phyloP scores from a whole-genome alignment of 1,140 invertebrate species.

The Trichogramma pretiosum region DNA sequence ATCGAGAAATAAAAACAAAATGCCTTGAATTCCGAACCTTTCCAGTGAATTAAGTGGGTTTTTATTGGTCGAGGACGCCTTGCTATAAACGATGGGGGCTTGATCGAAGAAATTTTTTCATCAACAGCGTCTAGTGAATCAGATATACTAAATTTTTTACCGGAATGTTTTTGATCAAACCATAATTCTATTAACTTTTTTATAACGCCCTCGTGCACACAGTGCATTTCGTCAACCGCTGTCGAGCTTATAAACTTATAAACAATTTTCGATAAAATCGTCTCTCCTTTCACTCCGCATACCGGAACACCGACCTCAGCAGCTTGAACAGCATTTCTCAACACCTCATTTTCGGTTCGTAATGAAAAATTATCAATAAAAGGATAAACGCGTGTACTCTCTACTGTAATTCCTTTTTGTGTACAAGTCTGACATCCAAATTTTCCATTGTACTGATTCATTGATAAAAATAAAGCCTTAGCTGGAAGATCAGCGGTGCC shows the following conservation, averaged over 20 bases:
- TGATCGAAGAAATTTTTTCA: slow-evolving; percentile 3
- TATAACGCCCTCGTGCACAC: not conserved
- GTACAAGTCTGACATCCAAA: slow-evolving; percentile 2
- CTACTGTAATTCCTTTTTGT: not conserved
- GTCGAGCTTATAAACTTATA: not conserved
- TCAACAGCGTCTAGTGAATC: slow-evolving; percentile 6
- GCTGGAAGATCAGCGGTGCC: slow-evolving; percentile 3
- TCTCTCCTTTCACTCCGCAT: slow-evolving; percentile 1
- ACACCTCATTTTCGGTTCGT: not conserved
- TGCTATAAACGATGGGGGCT: slow-evolving; percentile 16
- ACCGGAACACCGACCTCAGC: not conserved
- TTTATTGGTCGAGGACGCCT: slow-evolving; percentile 17
- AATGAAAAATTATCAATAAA: not conserved
- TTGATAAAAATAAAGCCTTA: not conserved
- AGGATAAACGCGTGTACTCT: not conserved
- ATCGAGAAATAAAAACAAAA: slow-evolving; percentile 12
- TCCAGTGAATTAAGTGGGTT: slow-evolving; percentile 18
- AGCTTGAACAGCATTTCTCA: not conserved
- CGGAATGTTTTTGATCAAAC: slow-evolving; percentile 1
- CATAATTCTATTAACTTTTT: slow-evolving; percentile 1
- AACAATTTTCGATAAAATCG: slow-evolving; percentile 1
- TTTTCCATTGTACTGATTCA: slow-evolving; percentile 6
- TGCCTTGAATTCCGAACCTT: slow-evolving; percentile 16
- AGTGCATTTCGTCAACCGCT: not conserved
- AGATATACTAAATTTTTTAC: slow-evolving; percentile 8